phyloP scores from a whole-genome alignment of 2,888 invertebrate species.

The Cephus spinipes region DNA sequence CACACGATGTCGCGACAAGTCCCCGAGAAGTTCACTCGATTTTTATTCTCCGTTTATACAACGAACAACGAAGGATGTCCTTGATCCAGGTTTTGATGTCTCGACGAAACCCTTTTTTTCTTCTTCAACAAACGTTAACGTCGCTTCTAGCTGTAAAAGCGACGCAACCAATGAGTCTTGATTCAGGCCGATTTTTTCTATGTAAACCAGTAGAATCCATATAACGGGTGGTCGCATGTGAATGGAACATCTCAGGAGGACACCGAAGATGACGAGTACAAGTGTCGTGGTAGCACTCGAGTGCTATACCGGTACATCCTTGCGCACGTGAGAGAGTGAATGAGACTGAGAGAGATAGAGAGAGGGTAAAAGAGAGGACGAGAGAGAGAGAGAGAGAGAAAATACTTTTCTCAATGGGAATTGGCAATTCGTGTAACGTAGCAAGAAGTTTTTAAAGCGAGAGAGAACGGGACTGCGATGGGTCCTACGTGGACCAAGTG shows the following conservation, averaged over 20 bases:
- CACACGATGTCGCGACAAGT: not conserved
- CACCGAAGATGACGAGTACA: not conserved
- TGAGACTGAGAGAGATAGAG: not conserved
- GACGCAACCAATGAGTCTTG: not conserved
- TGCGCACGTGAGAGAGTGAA: not conserved
- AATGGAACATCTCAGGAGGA: not conserved
- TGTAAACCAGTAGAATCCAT: not conserved
- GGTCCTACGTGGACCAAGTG: constrained; percentile 10
- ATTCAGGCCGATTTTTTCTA: not conserved
- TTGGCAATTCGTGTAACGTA: not conserved
- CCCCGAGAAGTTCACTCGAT: not conserved
- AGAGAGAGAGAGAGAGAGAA: not conserved
- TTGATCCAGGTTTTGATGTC: not conserved
- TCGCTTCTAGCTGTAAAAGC: not conserved
- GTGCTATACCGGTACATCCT: not conserved
- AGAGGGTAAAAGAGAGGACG: no score
- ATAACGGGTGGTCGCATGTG: not conserved
- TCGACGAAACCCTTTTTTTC: no score
- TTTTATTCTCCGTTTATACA: not conserved
- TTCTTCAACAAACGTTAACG: not conserved
- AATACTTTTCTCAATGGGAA: not conserved
- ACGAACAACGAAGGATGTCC: not conserved
- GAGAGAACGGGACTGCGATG: not conserved
- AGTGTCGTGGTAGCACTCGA: not conserved
- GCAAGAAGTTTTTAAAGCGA: not conserved